A percentile compares a stretch with the other conserved stretches of the same genome.
These are phyloP conservation scores for Drosophila nebulosa DNA, from an alignment of 1,140 invertebrate genomes.

Conservation along the genomic window DNA sequence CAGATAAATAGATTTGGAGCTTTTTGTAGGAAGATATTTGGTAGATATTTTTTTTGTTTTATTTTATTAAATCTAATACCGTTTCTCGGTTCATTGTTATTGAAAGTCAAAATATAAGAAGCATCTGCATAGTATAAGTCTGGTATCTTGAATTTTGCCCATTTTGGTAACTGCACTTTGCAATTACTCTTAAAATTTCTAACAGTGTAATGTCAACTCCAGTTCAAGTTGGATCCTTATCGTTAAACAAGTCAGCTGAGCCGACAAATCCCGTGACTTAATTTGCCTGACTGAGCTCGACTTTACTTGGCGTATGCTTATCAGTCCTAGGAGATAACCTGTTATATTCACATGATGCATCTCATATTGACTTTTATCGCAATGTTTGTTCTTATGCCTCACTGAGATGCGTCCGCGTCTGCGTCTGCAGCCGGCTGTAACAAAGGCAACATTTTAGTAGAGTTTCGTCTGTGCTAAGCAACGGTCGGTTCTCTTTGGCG, in stretches of 20 bases:
- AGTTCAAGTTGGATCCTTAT: conserved; percentile 32
- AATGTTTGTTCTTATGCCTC: conserved; percentile 49
- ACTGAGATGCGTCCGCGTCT: neutral
- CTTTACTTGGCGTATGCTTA: conserved; percentile 37
- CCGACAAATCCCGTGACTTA: conserved; percentile 59
- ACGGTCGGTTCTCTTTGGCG: conserved; percentile 46
- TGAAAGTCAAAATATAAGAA: too few species aligned
- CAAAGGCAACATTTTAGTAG: conserved; percentile 42
- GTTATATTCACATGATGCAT: conserved; percentile 39
- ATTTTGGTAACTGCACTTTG: too few species aligned
- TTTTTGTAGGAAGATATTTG: neutral
- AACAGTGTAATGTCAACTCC: neutral
- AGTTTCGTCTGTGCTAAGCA: conserved; percentile 19
- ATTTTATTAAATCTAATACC: neutral
- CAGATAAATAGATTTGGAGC: neutral
- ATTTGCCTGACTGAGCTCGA: conserved; percentile 37
- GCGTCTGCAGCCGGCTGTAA: neutral
- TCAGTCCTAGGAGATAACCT: conserved; percentile 60
- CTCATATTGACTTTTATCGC: conserved; percentile 49
- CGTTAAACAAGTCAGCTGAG: conserved; percentile 39
- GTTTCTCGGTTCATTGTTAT: too few species aligned
- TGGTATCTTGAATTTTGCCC: too few species aligned
- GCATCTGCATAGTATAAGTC: too few species aligned
- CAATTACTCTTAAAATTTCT: neutral
- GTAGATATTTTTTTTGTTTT: neutral